Evolutionary conservation across 2,113 vertebrate genomes (phyloP), one percentile per base, ranked within the genome.

Genomic region (Gallinago media): DNA sequence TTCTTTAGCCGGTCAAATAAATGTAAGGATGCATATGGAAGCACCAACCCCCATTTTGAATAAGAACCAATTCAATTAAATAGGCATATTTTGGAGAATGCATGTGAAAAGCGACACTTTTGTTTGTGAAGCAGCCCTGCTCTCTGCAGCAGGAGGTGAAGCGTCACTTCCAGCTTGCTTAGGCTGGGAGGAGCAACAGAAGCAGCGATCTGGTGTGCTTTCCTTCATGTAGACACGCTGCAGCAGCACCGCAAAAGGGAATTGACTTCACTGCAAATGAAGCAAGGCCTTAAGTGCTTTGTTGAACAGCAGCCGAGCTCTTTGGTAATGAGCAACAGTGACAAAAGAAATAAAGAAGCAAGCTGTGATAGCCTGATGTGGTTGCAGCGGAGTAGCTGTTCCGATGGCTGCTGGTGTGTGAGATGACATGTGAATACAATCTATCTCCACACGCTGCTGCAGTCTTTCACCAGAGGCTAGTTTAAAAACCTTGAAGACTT

Each of bases 271-370:
- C 75, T 89, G 71, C 93, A 95, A 92, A 94, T 88, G 82, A 93
- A 94, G 85, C 71, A 93, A 85, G 72, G 89, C 78, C 81, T 80
- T 96, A 96, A 96, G 96, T 96, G 96, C 92, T 96, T 95, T 96
- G 93, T 79, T 97, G 94, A 96, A 95, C 92, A 95, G 92, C 85
- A 93, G 93, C 96, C 78, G 89, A 96, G 89, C 88, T 96, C 78
- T 94, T 96, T 83, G 93, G 74, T 96, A 95, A 94, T 94, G 93
- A 96, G 67, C 78, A 88, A 54, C 75, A 85, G 67, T 85, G 93
- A 94, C 93, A 96, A 88, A 96, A 96, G 80, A 93, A 92, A 94
- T 93, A 54, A 58, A 75, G 89, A 66, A 93, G 88, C 62, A 55
- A 88, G 91, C 86, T 6, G 4, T 40, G 95, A 76, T 87, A 73